These are phyloP conservation scores for Microdon myrmicae DNA, from an alignment of 2,888 invertebrate species.

Conservation along the genomic window DNA sequence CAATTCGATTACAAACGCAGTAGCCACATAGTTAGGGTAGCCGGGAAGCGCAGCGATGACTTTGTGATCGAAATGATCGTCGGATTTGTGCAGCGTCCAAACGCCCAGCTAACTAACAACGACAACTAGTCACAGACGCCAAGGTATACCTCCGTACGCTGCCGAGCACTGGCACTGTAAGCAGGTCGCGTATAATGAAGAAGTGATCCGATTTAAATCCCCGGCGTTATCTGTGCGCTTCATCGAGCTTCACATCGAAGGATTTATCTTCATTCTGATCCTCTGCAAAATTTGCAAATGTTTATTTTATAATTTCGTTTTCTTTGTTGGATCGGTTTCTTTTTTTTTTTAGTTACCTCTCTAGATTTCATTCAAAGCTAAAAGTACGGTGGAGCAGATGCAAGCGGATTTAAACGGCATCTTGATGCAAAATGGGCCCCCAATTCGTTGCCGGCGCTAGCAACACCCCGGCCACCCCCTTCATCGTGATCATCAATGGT, in stretches of 20 bases:
- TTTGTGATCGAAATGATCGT: constrained; percentile 49
- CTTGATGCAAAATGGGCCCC: constrained; percentile 33
- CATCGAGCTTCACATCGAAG: constrained; percentile 51
- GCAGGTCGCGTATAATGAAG: constrained; percentile 44
- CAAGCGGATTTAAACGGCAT: constrained; percentile 46
- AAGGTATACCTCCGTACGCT: constrained; percentile 4
- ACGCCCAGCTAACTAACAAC: too few species aligned
- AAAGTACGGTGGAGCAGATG: constrained; percentile 28
- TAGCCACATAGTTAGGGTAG: too few species aligned
- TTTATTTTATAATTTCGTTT: constrained; percentile 45
- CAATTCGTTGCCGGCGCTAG: too few species aligned
- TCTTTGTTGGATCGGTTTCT: constrained; percentile 2
- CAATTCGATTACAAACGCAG: constrained; percentile 42
- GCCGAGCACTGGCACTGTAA: constrained; percentile 27
- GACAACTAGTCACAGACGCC: constrained; percentile 30
- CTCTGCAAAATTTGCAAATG: constrained; percentile 51
- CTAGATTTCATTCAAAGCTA: constrained; percentile 39
- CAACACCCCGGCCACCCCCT: too few species aligned
- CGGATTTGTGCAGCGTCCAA: too few species aligned
- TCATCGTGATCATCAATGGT: too few species aligned
- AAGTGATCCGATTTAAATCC: constrained; percentile 52
- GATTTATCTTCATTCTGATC: constrained; percentile 52
- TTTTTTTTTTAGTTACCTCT: constrained; percentile 15
- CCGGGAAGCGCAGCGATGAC: constrained; percentile 25
- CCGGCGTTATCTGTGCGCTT: constrained; percentile 50